Percentiles rank a stretch among this genome's conserved stretches.
These are phyloP conservation scores for Hippocampus zosterae DNA, from an alignment of 2,113 vertebrate species.

Conservation along the genomic window DNA sequence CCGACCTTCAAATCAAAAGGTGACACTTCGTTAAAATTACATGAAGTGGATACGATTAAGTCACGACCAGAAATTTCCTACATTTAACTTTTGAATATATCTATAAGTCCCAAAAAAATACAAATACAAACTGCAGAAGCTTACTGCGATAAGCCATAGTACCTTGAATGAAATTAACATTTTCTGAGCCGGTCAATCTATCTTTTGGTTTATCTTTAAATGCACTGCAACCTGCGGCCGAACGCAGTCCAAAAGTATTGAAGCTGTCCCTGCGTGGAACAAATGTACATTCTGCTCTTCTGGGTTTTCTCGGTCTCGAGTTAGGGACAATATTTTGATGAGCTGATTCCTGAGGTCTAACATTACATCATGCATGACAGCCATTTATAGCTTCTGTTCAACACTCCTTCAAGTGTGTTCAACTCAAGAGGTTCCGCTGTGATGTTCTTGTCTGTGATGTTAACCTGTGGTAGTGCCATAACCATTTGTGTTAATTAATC, in stretches of 20 bases:
- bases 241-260: neutral
- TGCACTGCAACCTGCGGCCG: neutral
- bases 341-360: neutral
- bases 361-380: no score
- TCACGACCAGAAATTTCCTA: neutral
- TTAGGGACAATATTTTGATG: neutral
- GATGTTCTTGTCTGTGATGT: neutral
- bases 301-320: neutral
- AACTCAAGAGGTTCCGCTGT: neutral
- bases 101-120: neutral
- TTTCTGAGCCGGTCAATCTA: neutral
- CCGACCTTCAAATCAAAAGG: constrained; percentile 7
- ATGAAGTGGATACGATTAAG: neutral
- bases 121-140: neutral
- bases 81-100: constrained; percentile 4
- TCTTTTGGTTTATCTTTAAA: neutral
- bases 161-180: neutral
- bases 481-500: constrained; percentile 1
- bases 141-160: neutral
- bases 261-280: neutral
- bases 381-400: neutral
- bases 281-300: neutral
- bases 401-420: neutral
- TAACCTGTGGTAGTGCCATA: neutral
- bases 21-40: neutral